Evolutionary conservation across 2,888 invertebrate genomes (phyloP), one percentile per base, ranked within the genome.

Genomic region (Carcina quercana): DNA sequence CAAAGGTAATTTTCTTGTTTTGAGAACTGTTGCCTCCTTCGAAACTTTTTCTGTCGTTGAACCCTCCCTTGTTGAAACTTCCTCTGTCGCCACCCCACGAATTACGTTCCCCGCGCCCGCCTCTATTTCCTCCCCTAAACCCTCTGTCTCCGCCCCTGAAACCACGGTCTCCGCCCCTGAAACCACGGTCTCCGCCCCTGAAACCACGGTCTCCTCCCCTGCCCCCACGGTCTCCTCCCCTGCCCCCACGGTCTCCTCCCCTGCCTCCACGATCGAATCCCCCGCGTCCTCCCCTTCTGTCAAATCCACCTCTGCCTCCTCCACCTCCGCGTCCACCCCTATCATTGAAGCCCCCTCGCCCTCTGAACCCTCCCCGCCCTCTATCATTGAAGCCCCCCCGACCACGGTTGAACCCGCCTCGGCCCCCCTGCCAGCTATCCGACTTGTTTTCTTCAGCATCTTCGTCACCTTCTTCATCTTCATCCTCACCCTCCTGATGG

Each of bases 1-100:
- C 89, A 63, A 92, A 92, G 32, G 85, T 87, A 37, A 91, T 92
- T 79, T 92, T 92, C 82, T 92, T 93, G 68, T 92, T 93, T 69
- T 90, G 88, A 38, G 86, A 53, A 22, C 72, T 64, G 15, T 73
- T 64, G 15, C 82, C 78, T 30, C 85, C 70, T 35, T 79, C 74
- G 50, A 89, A 90, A 59, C 89, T 88, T 57, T 88, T 87, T 55
- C 89, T 87, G 54, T 88, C 87, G 57, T 88, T 88, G 51, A 84
- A 86, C 25, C 85, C 79, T n/a, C 84, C 79, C 43, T 78, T 74
- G 39, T 76, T 73, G 40, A 78, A 76, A 13, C 75, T 25, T 12
- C 75, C 78, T 30, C 76, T 57, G 41, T 73, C 72, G 2, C 82
- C 76, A 13, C 82, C 80, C 72, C 83, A 70, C 15, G 76, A 76